phyloP scores from a whole-genome alignment of 2,797 vertebrate species.

The Diglossa cyanea region DNA sequence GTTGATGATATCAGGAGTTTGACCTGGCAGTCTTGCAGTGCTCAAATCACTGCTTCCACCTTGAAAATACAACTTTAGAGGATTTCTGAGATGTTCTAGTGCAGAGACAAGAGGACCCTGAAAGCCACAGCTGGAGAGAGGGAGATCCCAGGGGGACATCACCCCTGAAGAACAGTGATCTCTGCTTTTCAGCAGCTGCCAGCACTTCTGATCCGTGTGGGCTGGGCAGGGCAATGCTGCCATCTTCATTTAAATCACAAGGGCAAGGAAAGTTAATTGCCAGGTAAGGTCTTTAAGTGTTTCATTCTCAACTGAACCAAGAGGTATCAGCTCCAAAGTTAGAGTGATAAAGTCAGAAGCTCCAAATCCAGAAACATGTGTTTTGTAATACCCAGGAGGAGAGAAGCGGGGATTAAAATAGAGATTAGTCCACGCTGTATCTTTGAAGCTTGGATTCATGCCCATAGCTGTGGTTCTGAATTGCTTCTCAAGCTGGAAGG shows the following conservation, averaged over 20 bases:
- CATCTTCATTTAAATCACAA: neutral
- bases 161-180: too few relatives aligned
- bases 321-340: neutral
- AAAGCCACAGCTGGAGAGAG: neutral
- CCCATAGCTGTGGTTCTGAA: neutral
- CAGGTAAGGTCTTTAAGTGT: neutral
- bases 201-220: neutral
- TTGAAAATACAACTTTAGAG: neutral
- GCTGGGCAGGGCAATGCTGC: neutral
- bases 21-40: neutral
- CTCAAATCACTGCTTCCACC: neutral
- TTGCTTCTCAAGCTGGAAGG: conserved; percentile 21
- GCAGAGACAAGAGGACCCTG: neutral
- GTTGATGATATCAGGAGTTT: neutral
- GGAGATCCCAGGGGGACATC: neutral
- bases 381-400: neutral
- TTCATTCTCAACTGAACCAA: neutral
- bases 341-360: neutral
- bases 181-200: neutral
- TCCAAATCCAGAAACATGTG: neutral
- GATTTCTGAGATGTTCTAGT: neutral
- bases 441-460: neutral
- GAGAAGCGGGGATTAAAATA: neutral
- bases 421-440: neutral
- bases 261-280: neutral